These are phyloP conservation scores for Drosophila conformis DNA, from an alignment of 2,888 invertebrate genomes.

Conservation along the genomic window DNA sequence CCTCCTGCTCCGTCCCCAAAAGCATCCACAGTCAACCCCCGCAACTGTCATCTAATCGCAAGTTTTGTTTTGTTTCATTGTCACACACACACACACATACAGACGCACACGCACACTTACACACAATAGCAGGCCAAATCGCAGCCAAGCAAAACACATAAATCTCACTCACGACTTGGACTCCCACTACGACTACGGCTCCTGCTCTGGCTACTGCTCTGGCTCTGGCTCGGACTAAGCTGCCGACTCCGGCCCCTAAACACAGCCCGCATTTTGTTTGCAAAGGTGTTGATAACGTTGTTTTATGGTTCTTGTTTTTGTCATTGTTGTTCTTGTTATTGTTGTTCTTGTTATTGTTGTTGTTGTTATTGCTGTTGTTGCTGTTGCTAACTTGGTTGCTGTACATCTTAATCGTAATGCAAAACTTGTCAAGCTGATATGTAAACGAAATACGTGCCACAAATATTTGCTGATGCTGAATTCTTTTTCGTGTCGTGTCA, in stretches of 20 bases:
- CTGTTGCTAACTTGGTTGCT: conserved; percentile 39
- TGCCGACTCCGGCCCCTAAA: conserved; percentile 25
- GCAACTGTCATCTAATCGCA: conserved; percentile 78
- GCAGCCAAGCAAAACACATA: conserved; percentile 79
- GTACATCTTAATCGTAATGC: conserved; percentile 81
- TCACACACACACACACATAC: conserved; percentile 45
- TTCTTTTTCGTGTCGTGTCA: conserved; percentile 53
- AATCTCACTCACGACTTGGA: conserved; percentile 76
- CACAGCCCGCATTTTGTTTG: conserved; percentile 37
- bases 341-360: conserved; percentile 16
- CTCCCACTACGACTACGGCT: conserved; percentile 25
- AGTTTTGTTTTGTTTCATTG: conserved; percentile 79
- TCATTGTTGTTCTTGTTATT: conserved; percentile 1
- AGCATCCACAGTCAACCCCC: conserved; percentile 10
- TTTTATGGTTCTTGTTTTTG: conserved; percentile 45
- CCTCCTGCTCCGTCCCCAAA: conserved; percentile 21
- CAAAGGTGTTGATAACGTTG: conserved; percentile 78
- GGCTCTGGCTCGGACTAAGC: conserved; percentile 16
- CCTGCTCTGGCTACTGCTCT: conserved; percentile 39
- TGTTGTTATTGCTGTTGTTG: conserved; percentile 29
- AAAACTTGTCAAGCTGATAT: conserved; percentile 79
- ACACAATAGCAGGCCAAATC: conserved; percentile 48
- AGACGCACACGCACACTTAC: not conserved
- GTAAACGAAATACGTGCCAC: conserved; percentile 77
- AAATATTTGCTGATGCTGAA: conserved; percentile 76